A percentile compares a stretch with the other conserved stretches of the same genome.
These are phyloP conservation scores for Heliothis peltigera DNA, from an alignment of 2,888 invertebrate genomes.

Conservation along the genomic window DNA sequence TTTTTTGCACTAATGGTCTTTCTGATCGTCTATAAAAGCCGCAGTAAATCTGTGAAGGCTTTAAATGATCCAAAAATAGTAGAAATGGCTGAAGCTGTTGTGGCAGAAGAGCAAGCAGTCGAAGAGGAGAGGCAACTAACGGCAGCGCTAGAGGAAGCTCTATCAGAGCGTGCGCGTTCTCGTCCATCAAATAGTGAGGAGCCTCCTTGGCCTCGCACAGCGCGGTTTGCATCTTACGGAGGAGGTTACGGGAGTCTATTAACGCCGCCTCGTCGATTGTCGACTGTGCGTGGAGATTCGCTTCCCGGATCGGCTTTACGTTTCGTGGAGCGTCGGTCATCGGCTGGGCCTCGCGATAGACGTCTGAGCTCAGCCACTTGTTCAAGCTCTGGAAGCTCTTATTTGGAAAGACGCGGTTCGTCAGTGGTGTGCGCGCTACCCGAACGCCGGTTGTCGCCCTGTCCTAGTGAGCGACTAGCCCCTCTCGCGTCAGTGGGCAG, in stretches of 20 bases:
- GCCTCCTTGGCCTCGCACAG: conserved; percentile 87
- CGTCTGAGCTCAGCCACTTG: conserved; percentile 95
- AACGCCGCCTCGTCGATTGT: conserved; percentile 92
- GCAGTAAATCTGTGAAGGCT: conserved; percentile 93
- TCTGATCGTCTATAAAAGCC: conserved; percentile 97
- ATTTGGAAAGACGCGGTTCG: conserved; percentile 94
- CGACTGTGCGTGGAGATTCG: conserved; percentile 90
- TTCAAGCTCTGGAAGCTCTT: conserved; percentile 95
- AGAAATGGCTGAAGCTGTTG: conserved; percentile 94
- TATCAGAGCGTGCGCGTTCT: conserved; percentile 85
- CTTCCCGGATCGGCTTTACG: conserved; percentile 90
- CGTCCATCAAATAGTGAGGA: conserved; percentile 92
- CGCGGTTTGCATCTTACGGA: conserved; percentile 86
- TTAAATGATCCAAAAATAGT: conserved; percentile 95
- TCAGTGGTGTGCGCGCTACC: conserved; percentile 94
- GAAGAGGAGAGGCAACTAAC: conserved; percentile 94
- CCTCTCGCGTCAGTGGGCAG: conserved; percentile 95
- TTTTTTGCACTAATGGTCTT: conserved; percentile 98
- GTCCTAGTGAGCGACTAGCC: conserved; percentile 91
- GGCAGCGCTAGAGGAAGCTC: conserved; percentile 92
- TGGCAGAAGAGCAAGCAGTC: conserved; percentile 91
- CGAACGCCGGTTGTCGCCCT: conserved; percentile 95
- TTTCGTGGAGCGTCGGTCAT: conserved; percentile 86
- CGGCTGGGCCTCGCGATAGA: conserved; percentile 87
- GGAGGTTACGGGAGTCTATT: conserved; percentile 93